Conservation (phyloP, 2,113 vertebrate genomes). For the Ifrita kowaldi region DNA sequence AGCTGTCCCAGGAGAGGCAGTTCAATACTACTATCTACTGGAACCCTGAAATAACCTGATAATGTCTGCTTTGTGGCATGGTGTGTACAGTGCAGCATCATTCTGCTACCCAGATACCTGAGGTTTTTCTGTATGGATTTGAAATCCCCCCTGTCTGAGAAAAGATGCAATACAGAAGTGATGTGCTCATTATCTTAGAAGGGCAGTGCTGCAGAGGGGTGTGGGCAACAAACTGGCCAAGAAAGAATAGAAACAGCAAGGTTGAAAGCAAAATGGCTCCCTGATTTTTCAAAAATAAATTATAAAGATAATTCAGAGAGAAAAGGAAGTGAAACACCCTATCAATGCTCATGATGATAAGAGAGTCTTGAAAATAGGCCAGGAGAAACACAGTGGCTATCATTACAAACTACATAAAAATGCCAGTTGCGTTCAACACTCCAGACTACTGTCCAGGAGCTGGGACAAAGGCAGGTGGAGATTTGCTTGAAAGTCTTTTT, state of each 20-base stretch:
- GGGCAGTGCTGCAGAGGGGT: not conserved
- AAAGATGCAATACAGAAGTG: not conserved
- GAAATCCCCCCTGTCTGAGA: not conserved
- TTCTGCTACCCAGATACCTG: not conserved
- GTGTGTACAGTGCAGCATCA: not conserved
- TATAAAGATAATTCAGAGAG: not conserved
- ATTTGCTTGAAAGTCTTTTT: not conserved
- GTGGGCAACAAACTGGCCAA: not conserved
- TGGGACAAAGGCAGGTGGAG: not conserved
- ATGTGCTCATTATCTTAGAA: not conserved
- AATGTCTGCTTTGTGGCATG: not conserved
- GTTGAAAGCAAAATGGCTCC: not conserved
- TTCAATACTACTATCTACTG: not conserved
- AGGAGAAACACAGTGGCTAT: not conserved
- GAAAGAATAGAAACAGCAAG: not conserved
- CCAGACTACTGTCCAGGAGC: not conserved
- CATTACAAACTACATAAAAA: not conserved
- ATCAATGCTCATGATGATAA: not conserved
- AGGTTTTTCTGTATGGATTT: not conserved
- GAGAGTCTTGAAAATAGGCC: not conserved
- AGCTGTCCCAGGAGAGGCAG: not conserved
- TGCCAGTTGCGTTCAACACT: not conserved
- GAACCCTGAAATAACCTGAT: not conserved
- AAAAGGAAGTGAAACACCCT: not conserved
- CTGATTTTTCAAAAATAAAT: not conserved